Percentiles rank a stretch among this genome's conserved stretches.
Evolutionary conservation across 2,888 invertebrate genomes (phyloP).

Genomic region (Notodonta dromedarius): DNA sequence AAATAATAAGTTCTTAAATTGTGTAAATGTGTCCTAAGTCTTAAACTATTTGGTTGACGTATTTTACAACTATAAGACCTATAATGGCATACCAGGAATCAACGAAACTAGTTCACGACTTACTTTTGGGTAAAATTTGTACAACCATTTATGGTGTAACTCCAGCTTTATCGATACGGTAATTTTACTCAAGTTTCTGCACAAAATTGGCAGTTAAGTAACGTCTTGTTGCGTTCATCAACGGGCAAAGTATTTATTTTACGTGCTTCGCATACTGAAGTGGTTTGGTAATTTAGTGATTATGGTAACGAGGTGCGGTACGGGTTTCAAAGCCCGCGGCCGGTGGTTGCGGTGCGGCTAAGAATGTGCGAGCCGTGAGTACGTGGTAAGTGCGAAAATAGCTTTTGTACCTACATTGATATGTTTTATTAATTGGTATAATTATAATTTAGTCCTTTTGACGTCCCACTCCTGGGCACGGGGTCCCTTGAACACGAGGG

Average conservation of each 20-base stretch:
- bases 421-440: too few species aligned
- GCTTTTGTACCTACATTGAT: background rate
- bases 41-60: background rate
- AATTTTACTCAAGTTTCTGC: conserved; percentile 22
- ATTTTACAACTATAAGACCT: background rate
- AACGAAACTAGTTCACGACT: background rate
- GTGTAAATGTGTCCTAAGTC: too few species aligned
- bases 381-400: conserved; percentile 23
- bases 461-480: too few species aligned
- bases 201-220: conserved; percentile 51
- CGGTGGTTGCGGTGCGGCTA: conserved; percentile 25
- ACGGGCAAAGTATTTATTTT: conserved; percentile 73
- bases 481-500: too few species aligned
- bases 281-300: conserved; percentile 74
- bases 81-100: background rate
- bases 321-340: conserved; percentile 45
- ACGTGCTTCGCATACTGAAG: conserved; percentile 59
- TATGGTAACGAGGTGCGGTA: conserved; percentile 55
- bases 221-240: conserved; percentile 45
- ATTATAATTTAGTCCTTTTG: too few species aligned
- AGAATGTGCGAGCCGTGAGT: conserved; percentile 29
- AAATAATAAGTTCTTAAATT: too few species aligned
- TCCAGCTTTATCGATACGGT: conserved; percentile 3
- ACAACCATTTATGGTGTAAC: conserved; percentile 1
- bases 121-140: background rate